Evolutionary conservation across 2,797 vertebrate species (phyloP).

Genomic region (Chaetophractus vellerosus): DNA sequence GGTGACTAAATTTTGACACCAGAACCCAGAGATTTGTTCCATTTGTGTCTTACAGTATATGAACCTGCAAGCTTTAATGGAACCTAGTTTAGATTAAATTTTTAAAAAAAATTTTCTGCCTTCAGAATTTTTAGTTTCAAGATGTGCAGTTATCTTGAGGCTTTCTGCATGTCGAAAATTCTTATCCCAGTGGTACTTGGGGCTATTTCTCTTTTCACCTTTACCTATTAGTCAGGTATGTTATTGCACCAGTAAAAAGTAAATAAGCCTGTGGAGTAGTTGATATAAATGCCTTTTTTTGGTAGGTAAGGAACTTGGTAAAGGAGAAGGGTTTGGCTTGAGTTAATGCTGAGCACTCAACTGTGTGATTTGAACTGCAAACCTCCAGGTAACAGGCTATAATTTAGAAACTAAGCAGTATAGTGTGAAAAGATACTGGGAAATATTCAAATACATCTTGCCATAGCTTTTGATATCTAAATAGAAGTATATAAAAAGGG

Average conservation of each 20-base stretch:
- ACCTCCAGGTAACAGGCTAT: background rate
- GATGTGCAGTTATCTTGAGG: background rate
- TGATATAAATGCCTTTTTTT: background rate
- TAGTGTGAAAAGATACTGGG: background rate
- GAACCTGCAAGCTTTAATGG: background rate
- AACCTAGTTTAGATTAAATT: slow-evolving; percentile 16
- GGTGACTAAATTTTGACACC: background rate
- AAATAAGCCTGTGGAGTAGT: background rate
- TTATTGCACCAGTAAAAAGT: background rate
- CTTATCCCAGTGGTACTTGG: background rate
- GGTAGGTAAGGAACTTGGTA: background rate
- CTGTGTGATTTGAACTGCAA: slow-evolving; percentile 29
- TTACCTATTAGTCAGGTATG: background rate
- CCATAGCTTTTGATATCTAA: background rate
- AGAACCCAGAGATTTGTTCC: background rate
- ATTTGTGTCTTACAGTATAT: background rate
- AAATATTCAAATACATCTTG: background rate
- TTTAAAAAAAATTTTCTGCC: slow-evolving; percentile 9
- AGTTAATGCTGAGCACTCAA: background rate
- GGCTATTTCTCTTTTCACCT: background rate
- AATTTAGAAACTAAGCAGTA: slow-evolving; percentile 17
- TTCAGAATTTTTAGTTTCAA: slow-evolving; percentile 25
- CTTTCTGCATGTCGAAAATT: background rate
- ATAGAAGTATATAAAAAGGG: background rate
- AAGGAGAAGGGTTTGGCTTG: slow-evolving; percentile 25